A percentile compares a stretch with the other conserved stretches of the same genome.
phyloP scores from a whole-genome alignment of 2,888 invertebrate species.

The Callyntrura sp. region DNA sequence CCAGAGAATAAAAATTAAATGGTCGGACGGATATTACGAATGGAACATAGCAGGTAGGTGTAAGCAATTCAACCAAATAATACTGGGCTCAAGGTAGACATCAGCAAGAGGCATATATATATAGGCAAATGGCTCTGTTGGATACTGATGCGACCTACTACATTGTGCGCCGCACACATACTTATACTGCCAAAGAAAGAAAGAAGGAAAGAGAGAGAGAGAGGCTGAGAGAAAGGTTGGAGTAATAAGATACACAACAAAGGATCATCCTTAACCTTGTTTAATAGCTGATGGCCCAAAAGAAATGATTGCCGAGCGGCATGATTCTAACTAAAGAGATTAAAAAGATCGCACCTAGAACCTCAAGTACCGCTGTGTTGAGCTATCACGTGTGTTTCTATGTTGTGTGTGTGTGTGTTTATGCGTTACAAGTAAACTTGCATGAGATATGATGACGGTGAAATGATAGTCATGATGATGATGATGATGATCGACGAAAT shows the following conservation, averaged over 20 bases:
- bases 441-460: conserved; percentile 38
- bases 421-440: not conserved
- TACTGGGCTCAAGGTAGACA: conserved; percentile 42
- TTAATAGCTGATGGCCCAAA: conserved; percentile 75
- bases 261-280: conserved; percentile 78
- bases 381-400: conserved; percentile 63
- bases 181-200: not conserved
- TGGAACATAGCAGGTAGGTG: conserved; percentile 53
- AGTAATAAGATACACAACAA: conserved; percentile 68
- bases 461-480: conserved; percentile 41
- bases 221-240: conserved; percentile 17
- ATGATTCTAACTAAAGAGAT: conserved; percentile 82
- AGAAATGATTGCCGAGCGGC: conserved; percentile 82
- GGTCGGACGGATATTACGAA: not conserved
- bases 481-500: conserved; percentile 66
- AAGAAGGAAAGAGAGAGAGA: conserved; percentile 14
- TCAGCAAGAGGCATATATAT: conserved; percentile 28
- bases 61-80: conserved; percentile 35
- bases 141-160: conserved; percentile 51
- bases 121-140: conserved; percentile 67
- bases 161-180: too few species aligned
- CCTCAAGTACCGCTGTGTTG: conserved; percentile 80
- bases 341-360: conserved; percentile 83
- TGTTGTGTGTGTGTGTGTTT: not conserved
- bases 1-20: conserved; percentile 29